Conservation (phyloP, 2,797 vertebrate genomes). For the Ctenosaura bakeri region DNA sequence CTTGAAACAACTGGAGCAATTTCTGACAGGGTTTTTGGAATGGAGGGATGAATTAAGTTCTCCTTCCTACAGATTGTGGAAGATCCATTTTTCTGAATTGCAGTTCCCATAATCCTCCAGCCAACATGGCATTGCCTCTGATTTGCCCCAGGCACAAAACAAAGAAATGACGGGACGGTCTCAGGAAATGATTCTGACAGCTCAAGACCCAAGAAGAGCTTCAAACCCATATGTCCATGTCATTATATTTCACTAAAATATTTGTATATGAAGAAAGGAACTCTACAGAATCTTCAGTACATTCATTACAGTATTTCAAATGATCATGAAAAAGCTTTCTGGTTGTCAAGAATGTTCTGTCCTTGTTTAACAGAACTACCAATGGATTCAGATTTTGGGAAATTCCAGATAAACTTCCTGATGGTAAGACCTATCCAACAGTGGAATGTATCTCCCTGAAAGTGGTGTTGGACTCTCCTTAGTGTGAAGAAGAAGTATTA, state of each 20-base stretch:
- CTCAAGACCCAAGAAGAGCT: neutral
- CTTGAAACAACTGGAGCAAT: neutral
- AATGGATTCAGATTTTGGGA: too few species aligned
- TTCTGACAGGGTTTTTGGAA: neutral
- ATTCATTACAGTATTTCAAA: neutral
- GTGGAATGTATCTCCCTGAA: too few species aligned
- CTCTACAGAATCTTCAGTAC: too few species aligned
- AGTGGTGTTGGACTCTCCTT: too few species aligned
- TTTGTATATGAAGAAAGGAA: too few species aligned
- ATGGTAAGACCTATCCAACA: too few species aligned
- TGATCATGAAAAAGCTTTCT: neutral
- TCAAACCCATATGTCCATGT: neutral
- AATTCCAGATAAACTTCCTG: too few species aligned
- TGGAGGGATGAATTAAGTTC: neutral
- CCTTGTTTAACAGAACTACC: neutral
- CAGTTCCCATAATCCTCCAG: too few species aligned
- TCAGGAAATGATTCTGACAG: neutral
- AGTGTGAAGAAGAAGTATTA: too few species aligned
- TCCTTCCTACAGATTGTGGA: neutral
- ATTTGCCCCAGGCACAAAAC: neutral
- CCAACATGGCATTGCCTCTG: neutral
- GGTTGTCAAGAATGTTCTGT: neutral
- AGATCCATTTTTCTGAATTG: too few species aligned
- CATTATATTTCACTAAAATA: too few species aligned
- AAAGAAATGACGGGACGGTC: neutral